Conservation (phyloP, 1,140 invertebrate genomes). For the Pseudomyrmex gracilis region DNA sequence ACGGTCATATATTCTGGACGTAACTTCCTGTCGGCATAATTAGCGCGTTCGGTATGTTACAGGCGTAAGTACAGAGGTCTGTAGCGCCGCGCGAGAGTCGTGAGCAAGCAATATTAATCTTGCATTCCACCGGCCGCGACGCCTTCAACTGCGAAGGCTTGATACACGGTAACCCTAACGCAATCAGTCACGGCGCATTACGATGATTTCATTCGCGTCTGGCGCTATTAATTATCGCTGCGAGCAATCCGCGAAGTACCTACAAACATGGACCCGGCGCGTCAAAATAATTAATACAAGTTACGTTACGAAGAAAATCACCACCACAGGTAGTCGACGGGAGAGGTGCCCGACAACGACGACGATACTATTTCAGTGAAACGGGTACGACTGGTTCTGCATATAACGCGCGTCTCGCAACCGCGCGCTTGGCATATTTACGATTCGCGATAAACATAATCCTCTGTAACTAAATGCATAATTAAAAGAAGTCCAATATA, state of each 20-base stretch:
- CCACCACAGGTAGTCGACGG: slow-evolving; percentile 55
- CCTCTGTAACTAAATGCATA: neutral
- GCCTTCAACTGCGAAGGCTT: slow-evolving; percentile 58
- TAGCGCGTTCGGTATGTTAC: slow-evolving; percentile 25
- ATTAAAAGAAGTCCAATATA: neutral
- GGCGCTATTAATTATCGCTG: slow-evolving; percentile 70
- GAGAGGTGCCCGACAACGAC: slow-evolving; percentile 14
- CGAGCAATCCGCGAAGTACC: slow-evolving; percentile 57
- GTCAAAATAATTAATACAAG: slow-evolving; percentile 73
- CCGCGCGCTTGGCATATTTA: slow-evolving; percentile 6
- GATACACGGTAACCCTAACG: slow-evolving; percentile 70
- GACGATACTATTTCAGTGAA: slow-evolving; percentile 63
- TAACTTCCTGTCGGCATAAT: slow-evolving; percentile 45
- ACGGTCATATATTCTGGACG: neutral
- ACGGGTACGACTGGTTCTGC: slow-evolving; percentile 62
- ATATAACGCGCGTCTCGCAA: neutral
- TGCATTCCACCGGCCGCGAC: slow-evolving; percentile 21
- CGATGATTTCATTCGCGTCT: slow-evolving; percentile 74
- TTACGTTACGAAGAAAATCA: slow-evolving; percentile 40
- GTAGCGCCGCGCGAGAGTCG: slow-evolving; percentile 35
- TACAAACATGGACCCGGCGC: slow-evolving; percentile 63
- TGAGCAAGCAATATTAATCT: slow-evolving; percentile 67
- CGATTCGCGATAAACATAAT: slow-evolving; percentile 1
- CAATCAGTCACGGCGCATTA: slow-evolving; percentile 73
- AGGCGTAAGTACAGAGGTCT: slow-evolving; percentile 1